phyloP scores from a whole-genome alignment of 2,888 invertebrate species.

The Sinopyrophorus schimmeli region DNA sequence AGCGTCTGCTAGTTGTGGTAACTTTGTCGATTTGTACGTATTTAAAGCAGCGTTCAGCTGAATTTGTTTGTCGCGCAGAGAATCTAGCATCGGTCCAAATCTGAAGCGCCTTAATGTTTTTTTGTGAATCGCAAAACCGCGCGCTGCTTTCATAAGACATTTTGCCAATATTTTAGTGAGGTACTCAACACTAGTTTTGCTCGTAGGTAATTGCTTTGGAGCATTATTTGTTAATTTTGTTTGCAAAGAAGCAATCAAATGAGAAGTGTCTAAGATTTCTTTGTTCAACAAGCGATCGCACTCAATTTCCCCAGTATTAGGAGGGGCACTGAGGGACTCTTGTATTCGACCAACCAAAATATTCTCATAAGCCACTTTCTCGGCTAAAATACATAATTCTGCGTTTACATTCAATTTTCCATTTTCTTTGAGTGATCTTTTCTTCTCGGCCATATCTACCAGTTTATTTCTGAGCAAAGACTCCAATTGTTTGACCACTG shows the following conservation, averaged over 20 bases:
- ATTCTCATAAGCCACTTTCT: conserved; percentile 80
- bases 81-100: conserved; percentile 28
- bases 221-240: conserved; percentile 64
- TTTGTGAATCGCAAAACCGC: conserved; percentile 33
- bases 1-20: conserved; percentile 71
- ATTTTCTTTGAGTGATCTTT: conserved; percentile 66
- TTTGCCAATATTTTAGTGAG: conserved; percentile 76
- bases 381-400: conserved; percentile 72
- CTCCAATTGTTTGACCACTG: conserved; percentile 67
- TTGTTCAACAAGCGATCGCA: conserved; percentile 65
- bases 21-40: conserved; percentile 68
- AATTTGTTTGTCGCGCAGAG: conserved; percentile 32
- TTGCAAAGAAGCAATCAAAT: conserved; percentile 73
- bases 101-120: conserved; percentile 13
- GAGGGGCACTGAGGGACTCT: conserved; percentile 63
- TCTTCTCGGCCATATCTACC: conserved; percentile 68
- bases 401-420: conserved; percentile 70
- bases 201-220: conserved; percentile 53
- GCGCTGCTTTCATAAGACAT: conserved; percentile 58
- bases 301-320: conserved; percentile 54
- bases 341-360: conserved; percentile 65
- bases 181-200: conserved; percentile 64
- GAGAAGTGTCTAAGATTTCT: conserved; percentile 76
- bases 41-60: conserved; percentile 37
- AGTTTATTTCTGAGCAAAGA: conserved; percentile 70